phyloP scores from a whole-genome alignment of 2,797 vertebrate genomes.

The Cryptoprocta ferox region DNA sequence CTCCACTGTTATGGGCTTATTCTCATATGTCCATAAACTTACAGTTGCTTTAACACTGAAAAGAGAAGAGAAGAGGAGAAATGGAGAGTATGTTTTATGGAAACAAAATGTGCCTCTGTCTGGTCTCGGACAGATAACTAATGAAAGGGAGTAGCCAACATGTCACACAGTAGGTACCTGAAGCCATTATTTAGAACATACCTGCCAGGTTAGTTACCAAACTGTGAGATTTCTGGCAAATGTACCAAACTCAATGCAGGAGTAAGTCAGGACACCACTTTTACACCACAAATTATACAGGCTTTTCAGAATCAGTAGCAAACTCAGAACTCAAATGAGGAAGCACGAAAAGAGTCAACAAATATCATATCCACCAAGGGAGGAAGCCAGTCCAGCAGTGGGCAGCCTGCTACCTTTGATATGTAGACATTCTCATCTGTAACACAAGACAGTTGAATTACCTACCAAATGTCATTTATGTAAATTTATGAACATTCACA shows the following conservation, averaged over 20 bases:
- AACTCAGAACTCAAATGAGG: not conserved
- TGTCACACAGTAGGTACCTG: not conserved
- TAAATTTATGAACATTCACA: not conserved
- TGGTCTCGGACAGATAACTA: not conserved
- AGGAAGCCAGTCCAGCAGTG: fast-evolving
- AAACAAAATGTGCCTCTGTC: not conserved
- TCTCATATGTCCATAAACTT: not conserved
- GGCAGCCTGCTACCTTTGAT: not conserved
- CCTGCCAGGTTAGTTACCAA: not conserved
- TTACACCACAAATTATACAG: not conserved
- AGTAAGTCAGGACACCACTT: not conserved
- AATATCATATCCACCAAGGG: too few relatives aligned
- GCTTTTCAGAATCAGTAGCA: not conserved
- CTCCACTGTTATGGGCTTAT: not conserved
- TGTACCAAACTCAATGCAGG: not conserved
- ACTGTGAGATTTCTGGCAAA: not conserved
- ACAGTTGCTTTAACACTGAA: not conserved
- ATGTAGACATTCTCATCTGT: not conserved
- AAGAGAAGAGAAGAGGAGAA: not conserved
- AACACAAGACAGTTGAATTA: not conserved
- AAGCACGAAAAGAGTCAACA: not conserved
- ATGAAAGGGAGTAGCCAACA: not conserved
- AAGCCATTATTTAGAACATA: not conserved
- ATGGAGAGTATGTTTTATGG: not conserved
- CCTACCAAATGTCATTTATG: not conserved